A percentile compares a stretch with the other conserved stretches of the same genome.
These are phyloP conservation scores for Acleris laterana DNA, from an alignment of 2,888 invertebrate species.

Conservation along the genomic window DNA sequence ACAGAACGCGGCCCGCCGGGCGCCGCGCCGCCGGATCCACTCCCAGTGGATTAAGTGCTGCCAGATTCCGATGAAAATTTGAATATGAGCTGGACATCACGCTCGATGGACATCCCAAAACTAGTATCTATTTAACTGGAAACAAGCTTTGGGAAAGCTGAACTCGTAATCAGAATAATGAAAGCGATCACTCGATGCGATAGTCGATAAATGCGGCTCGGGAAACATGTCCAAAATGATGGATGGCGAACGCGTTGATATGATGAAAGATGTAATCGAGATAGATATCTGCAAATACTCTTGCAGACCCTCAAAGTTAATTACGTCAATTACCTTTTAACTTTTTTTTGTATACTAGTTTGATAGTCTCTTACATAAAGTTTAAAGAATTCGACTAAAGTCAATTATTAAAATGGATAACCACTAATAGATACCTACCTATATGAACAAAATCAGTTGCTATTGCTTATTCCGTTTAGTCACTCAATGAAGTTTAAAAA, in stretches of 20 bases:
- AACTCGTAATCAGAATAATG: slow-evolving; percentile 69
- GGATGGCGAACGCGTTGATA: slow-evolving; percentile 72
- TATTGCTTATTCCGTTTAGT: not conserved
- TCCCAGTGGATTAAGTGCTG: slow-evolving; percentile 70
- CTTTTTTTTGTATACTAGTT: not conserved
- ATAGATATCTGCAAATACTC: slow-evolving; percentile 60
- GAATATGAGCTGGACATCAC: slow-evolving; percentile 44
- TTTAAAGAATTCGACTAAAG: not conserved
- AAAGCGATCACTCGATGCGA: slow-evolving; percentile 72
- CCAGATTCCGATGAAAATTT: slow-evolving; percentile 64
- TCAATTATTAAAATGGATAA: not conserved
- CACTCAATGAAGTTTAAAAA: not conserved
- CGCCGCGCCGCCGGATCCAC: slow-evolving; percentile 62
- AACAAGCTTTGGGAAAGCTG: slow-evolving; percentile 38
- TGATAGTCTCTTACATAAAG: not conserved
- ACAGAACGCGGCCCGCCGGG: slow-evolving; percentile 70
- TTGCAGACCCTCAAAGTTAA: slow-evolving; percentile 35
- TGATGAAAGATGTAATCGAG: slow-evolving; percentile 72
- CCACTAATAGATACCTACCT: too few relatives aligned
- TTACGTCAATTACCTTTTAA: slow-evolving; percentile 23
- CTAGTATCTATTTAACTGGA: slow-evolving; percentile 34
- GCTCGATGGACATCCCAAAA: slow-evolving; percentile 28
- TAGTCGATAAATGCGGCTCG: slow-evolving; percentile 76
- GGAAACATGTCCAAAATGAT: slow-evolving; percentile 80
- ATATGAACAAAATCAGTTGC: too few relatives aligned